Conservation (phyloP, 1,140 invertebrate genomes). For the Drosophila nebulosa region DNA sequence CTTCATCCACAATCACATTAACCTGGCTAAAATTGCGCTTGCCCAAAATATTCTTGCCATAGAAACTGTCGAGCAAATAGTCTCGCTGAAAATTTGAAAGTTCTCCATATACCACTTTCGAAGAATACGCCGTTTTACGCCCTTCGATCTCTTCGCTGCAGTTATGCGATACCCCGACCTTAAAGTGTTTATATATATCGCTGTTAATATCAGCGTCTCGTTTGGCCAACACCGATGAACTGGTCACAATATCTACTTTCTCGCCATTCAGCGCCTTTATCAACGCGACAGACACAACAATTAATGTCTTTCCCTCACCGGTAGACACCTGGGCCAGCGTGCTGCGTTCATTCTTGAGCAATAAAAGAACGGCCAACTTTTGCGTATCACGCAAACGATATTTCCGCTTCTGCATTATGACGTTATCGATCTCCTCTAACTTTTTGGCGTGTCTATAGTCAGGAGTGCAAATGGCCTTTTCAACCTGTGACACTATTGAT, state of each 20-base stretch:
- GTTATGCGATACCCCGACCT: not conserved
- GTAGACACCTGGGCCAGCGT: constrained; percentile 10
- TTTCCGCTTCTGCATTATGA: not conserved
- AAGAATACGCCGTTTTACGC: not conserved
- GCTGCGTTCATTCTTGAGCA: not conserved
- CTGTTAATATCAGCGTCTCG: constrained; percentile 4
- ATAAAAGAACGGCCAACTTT: not conserved
- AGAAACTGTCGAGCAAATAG: constrained; percentile 8
- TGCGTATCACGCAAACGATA: constrained; percentile 9
- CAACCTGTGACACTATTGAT: not conserved
- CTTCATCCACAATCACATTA: constrained; percentile 75
- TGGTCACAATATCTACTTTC: constrained; percentile 1
- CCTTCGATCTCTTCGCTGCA: not conserved
- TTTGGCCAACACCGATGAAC: constrained; percentile 8
- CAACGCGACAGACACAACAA: not conserved
- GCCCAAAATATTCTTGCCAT: constrained; percentile 3
- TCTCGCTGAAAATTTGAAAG: constrained; percentile 11
- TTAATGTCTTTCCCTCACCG: constrained; percentile 11
- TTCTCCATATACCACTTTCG: constrained; percentile 10
- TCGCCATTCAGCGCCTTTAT: not conserved
- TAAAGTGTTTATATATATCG: not conserved
- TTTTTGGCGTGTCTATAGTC: not conserved
- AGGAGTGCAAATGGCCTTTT: not conserved
- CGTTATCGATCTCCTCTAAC: not conserved
- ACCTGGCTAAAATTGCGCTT: constrained; percentile 32